Percentiles rank a stretch among this genome's conserved stretches.
These are phyloP conservation scores for Camponotus floridanus DNA, from an alignment of 1,140 invertebrate species.

Conservation along the genomic window DNA sequence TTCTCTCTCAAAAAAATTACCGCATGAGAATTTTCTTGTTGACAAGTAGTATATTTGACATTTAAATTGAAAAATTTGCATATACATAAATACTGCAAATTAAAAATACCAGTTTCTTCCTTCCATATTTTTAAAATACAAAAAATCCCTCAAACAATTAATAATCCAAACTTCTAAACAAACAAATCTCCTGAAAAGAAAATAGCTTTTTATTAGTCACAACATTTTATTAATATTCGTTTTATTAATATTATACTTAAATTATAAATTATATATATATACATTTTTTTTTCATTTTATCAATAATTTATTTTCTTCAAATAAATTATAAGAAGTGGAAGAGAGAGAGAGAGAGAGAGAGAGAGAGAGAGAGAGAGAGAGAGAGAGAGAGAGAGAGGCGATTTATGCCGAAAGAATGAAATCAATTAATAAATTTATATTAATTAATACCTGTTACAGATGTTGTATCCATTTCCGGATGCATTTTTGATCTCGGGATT, in stretches of 20 bases:
- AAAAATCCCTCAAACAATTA: not conserved
- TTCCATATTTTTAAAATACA: not conserved
- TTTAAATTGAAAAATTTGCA: slow-evolving; percentile 14
- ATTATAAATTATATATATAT: not conserved
- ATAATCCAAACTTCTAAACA: not conserved
- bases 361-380: not conserved
- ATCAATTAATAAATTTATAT: not conserved
- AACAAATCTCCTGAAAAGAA: not conserved
- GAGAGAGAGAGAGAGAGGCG: not conserved
- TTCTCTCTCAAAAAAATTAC: not conserved
- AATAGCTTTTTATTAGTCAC: not conserved
- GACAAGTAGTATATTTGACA: not conserved
- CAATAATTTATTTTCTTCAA: too few species aligned
- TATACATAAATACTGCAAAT: slow-evolving; percentile 19
- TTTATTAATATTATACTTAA: too few species aligned
- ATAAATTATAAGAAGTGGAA: not conserved
- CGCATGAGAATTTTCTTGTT: slow-evolving; percentile 13
- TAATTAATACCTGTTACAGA: not conserved
- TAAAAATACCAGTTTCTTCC: not conserved
- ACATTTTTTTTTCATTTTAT: not conserved
- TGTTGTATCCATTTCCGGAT: not conserved
- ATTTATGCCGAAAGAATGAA: not conserved
- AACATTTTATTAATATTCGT: not conserved
- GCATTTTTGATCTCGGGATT: not conserved
- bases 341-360: not conserved